Evolutionary conservation across 2,888 invertebrate genomes (phyloP).

Genomic region (Platycheirus albimanus): DNA sequence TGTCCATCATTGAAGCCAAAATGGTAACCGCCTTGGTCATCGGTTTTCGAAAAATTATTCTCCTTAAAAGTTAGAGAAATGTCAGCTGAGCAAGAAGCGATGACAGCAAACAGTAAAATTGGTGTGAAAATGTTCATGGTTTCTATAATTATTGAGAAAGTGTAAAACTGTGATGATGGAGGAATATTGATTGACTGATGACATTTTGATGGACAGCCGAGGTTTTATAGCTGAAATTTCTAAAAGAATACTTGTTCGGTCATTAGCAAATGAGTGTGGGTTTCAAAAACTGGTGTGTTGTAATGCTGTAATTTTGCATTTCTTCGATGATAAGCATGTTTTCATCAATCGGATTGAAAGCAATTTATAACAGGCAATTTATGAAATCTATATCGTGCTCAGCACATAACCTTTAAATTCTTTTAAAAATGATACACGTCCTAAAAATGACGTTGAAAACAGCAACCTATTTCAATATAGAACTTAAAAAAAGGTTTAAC

Average conservation of each 20-base stretch:
- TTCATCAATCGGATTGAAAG: too few species aligned
- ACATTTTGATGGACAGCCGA: not conserved
- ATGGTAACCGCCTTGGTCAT: constrained; percentile 52
- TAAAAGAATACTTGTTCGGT: constrained; percentile 15
- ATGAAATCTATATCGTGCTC: too few species aligned
- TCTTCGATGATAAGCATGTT: too few species aligned
- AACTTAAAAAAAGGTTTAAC: too few species aligned
- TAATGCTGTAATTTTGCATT: too few species aligned
- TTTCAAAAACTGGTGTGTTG: not conserved
- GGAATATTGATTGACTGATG: constrained; percentile 32
- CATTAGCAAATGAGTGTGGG: not conserved
- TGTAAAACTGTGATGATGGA: not conserved
- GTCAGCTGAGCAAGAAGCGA: constrained; percentile 1
- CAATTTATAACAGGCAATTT: too few species aligned
- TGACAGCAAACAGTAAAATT: constrained; percentile 7
- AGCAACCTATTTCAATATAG: too few species aligned
- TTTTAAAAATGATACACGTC: too few species aligned
- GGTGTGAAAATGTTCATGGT: constrained; percentile 43
- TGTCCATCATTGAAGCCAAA: constrained; percentile 65
- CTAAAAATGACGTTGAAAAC: too few species aligned
- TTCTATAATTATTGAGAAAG: too few species aligned
- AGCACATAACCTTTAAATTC: too few species aligned
- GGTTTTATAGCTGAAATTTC: constrained; percentile 34
- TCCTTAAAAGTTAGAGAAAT: not conserved
- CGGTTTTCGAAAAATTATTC: constrained; percentile 21